These are phyloP conservation scores for Centruroides vittatus DNA, from an alignment of 1,140 invertebrate genomes.

Conservation along the genomic window DNA sequence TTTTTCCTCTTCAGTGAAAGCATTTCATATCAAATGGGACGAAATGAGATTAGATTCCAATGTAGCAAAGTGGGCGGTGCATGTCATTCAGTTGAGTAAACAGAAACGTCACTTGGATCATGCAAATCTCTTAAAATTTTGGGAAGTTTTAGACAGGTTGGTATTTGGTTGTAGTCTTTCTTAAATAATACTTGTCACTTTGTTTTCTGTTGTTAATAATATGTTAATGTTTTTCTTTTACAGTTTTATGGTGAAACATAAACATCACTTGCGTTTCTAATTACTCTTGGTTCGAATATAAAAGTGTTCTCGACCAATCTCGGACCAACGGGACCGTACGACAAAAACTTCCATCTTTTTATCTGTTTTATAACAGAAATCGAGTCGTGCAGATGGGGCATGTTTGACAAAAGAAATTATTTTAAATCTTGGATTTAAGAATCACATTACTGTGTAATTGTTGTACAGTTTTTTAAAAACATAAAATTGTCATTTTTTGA, in stretches of 20 bases:
- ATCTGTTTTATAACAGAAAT: no score
- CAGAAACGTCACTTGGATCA: constrained; percentile 92
- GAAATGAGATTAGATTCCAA: constrained; percentile 89
- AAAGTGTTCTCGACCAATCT: no score
- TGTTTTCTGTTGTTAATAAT: background rate
- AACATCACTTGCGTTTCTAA: constrained; percentile 77
- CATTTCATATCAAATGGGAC: constrained; percentile 94
- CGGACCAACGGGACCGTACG: no score
- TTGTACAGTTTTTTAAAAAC: no score
- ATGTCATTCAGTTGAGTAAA: constrained; percentile 76
- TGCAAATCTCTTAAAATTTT: constrained; percentile 87
- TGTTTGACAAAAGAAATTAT: no score
- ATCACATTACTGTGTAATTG: no score
- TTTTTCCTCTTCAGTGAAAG: constrained; percentile 53
- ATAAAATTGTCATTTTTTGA: no score
- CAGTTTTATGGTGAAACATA: constrained; percentile 82
- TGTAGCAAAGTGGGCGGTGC: constrained; percentile 90
- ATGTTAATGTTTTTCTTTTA: constrained; percentile 32
- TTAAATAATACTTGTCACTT: background rate
- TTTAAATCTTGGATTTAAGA: no score
- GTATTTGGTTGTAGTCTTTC: constrained; percentile 21
- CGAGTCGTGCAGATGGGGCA: no score
- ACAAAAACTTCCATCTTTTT: no score
- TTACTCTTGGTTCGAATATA: background rate
- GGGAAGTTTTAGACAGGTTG: constrained; percentile 92